These are phyloP conservation scores for Microplitis mediator DNA, from an alignment of 1,140 invertebrate species.

Conservation along the genomic window DNA sequence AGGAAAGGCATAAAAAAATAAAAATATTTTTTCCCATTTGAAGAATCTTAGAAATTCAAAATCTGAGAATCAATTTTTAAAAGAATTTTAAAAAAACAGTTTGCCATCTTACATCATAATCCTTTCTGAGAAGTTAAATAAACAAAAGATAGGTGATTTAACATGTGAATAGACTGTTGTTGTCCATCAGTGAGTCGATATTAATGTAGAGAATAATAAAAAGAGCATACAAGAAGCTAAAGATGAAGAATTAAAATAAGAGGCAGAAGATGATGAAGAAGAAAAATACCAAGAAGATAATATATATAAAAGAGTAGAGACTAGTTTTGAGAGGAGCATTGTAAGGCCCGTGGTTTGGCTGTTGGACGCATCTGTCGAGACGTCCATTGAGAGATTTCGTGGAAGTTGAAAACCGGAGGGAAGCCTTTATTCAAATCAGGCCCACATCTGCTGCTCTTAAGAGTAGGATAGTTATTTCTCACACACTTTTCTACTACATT, in stretches of 20 bases:
- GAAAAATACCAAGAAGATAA: background rate
- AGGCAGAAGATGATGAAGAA: background rate
- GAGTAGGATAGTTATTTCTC: conserved; percentile 12
- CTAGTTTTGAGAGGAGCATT: conserved; percentile 2
- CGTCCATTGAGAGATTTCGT: conserved; percentile 21
- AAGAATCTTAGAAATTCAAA: background rate
- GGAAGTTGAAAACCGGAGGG: conserved; percentile 22
- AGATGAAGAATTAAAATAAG: background rate
- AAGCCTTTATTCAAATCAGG: conserved; percentile 28
- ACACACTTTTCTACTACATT: background rate
- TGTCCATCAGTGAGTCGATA: background rate
- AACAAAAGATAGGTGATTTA: conserved; percentile 3
- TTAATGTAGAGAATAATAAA: background rate
- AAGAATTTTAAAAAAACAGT: background rate
- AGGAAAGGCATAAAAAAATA: background rate
- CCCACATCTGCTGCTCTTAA: conserved; percentile 19
- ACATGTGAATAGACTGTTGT: background rate
- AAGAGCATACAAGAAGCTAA: background rate
- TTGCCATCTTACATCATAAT: background rate
- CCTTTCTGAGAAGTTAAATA: background rate
- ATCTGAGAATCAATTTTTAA: background rate
- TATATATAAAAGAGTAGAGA: background rate
- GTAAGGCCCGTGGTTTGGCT: background rate
- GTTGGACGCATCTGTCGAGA: conserved; percentile 23
- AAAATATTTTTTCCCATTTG: background rate